Conservation (phyloP, 2,113 vertebrate species). For the Recurvirostra avosetta region DNA sequence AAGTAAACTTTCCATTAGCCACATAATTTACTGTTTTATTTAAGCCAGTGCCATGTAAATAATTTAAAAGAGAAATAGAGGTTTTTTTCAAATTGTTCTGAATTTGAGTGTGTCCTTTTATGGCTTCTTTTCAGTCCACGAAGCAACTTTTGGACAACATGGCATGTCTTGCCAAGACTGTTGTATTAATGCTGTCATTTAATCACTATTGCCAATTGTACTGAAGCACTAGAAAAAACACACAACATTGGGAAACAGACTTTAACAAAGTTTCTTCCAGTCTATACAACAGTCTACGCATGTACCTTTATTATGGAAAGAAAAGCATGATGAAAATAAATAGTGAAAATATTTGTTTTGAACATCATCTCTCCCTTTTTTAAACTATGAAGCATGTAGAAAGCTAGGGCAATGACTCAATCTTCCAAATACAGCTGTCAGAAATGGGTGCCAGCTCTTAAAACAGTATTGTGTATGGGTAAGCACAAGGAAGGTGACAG, state of each 20-base stretch:
- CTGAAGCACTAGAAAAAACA: neutral
- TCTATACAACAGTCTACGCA: neutral
- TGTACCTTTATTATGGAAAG: neutral
- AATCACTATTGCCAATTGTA: neutral
- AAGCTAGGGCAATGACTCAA: conserved; percentile 23
- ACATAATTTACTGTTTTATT: neutral
- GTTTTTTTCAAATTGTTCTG: neutral
- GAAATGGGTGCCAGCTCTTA: conserved; percentile 14
- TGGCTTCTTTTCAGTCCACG: conserved; percentile 3
- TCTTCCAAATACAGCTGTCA: conserved; percentile 61
- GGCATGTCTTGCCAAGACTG: neutral
- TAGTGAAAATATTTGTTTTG: neutral
- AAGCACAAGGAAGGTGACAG: conserved; percentile 22
- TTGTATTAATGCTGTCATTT: neutral
- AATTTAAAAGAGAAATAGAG: neutral
- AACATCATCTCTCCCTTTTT: neutral
- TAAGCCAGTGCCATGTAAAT: neutral
- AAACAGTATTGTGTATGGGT: neutral
- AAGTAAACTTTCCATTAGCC: neutral
- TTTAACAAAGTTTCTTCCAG: neutral
- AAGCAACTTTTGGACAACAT: neutral
- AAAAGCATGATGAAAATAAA: neutral
- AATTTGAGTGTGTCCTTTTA: neutral
- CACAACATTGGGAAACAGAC: neutral
- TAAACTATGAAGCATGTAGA: neutral